Conservation (phyloP, 2,113 vertebrate species). For the Ovis canadensis region DNA sequence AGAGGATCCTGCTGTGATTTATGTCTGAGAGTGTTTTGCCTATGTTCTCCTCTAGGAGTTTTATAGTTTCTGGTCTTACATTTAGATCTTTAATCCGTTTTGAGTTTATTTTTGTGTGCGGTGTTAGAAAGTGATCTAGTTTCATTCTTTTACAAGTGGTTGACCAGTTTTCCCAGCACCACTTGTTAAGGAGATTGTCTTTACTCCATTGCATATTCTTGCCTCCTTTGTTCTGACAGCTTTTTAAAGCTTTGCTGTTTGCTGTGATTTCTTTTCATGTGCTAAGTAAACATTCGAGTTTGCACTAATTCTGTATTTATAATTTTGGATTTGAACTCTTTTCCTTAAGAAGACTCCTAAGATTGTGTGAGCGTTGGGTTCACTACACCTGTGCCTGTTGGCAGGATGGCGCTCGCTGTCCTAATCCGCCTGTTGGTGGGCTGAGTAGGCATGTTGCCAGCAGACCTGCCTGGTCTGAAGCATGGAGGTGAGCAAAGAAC, state of each 20-base stretch:
- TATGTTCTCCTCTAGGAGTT: too few species aligned
- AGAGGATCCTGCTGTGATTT: too few species aligned
- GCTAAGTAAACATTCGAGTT: not conserved
- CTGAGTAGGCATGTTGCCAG: not conserved
- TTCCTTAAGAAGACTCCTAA: not conserved
- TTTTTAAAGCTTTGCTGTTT: not conserved
- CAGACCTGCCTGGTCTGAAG: not conserved
- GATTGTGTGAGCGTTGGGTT: not conserved
- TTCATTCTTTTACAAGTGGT: too few species aligned
- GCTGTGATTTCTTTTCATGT: not conserved
- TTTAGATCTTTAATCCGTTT: too few species aligned
- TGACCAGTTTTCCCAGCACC: too few species aligned
- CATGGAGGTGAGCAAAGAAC: not conserved
- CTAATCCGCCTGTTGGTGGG: not conserved
- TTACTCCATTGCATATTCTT: too few species aligned
- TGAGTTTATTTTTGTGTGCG: too few species aligned
- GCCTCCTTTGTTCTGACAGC: not conserved
- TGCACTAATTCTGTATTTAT: not conserved
- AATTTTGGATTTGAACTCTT: not conserved
- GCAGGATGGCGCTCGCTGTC: accelerated
- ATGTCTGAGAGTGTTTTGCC: too few species aligned
- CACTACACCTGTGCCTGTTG: not conserved
- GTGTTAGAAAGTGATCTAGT: too few species aligned
- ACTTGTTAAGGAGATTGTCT: too few species aligned
- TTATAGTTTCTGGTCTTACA: too few species aligned